phyloP scores from a whole-genome alignment of 2,888 invertebrate genomes.

The Limnephilus lunatus region DNA sequence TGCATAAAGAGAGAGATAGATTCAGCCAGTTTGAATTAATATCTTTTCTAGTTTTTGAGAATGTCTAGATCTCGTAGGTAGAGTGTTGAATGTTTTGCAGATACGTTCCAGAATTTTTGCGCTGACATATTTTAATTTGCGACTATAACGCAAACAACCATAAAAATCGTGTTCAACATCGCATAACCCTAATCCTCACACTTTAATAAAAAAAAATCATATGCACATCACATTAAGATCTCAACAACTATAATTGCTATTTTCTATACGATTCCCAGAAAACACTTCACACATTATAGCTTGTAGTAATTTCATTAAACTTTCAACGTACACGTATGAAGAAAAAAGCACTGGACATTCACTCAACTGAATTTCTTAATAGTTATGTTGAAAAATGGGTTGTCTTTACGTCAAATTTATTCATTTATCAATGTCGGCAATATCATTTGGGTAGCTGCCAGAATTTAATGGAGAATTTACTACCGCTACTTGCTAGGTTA shows the following conservation, averaged over 20 bases:
- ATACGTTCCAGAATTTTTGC: too few species aligned
- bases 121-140: too few species aligned
- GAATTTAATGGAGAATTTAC: background rate
- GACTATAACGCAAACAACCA: background rate
- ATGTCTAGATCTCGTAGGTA: too few species aligned
- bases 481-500: background rate
- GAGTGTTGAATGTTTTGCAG: too few species aligned
- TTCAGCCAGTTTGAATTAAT: too few species aligned
- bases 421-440: background rate
- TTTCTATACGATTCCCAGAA: background rate
- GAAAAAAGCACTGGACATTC: background rate
- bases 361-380: background rate
- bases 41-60: too few species aligned
- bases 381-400: background rate
- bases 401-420: constrained; percentile 2
- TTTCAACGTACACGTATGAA: background rate
- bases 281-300: background rate
- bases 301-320: background rate
- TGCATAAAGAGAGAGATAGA: too few species aligned
- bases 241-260: background rate
- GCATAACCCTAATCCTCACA: too few species aligned
- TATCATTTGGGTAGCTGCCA: background rate
- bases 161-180: background rate
- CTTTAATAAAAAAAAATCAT: background rate
- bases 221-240: background rate